Evolutionary conservation across 2,888 invertebrate species (phyloP).

Genomic region (Cryptus armator): DNA sequence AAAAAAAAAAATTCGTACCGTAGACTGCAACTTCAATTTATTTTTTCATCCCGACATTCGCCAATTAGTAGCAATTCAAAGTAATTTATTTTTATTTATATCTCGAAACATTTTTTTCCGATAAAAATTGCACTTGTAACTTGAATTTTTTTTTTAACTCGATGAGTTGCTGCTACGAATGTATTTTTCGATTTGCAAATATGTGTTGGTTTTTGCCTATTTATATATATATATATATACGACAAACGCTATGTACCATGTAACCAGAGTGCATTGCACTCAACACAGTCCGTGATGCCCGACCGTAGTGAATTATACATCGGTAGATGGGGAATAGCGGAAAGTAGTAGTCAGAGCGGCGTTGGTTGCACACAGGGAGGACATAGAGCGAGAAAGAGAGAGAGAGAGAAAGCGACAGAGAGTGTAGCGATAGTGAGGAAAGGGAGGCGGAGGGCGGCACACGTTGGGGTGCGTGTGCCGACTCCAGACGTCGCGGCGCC

Average conservation of each 20-base stretch:
- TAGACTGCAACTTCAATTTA: no score
- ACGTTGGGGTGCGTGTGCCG: slow-evolving; percentile 73
- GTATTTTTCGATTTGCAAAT: background rate
- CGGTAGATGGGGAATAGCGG: slow-evolving; percentile 67
- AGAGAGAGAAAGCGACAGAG: slow-evolving; percentile 25
- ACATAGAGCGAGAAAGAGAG: slow-evolving; percentile 15
- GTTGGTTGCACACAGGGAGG: slow-evolving; percentile 49
- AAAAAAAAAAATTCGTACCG: no score
- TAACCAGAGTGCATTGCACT: slow-evolving; percentile 65
- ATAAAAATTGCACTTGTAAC: no score
- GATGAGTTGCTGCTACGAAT: no score
- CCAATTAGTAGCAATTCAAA: no score
- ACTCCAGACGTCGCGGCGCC: slow-evolving; percentile 84
- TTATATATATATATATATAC: background rate
- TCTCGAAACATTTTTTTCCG: no score
- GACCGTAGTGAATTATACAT: slow-evolving; percentile 77
- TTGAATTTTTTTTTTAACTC: no score
- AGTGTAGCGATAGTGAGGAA: slow-evolving; percentile 40
- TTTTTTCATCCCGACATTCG: no score
- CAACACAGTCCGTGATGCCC: slow-evolving; percentile 53
- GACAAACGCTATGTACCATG: slow-evolving; percentile 37
- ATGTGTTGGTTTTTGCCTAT: background rate
- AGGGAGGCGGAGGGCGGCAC: slow-evolving; percentile 67
- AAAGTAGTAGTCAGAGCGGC: slow-evolving; percentile 53
- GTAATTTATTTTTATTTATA: no score